These are phyloP conservation scores for Arctocebus calabarensis DNA, from an alignment of 2,797 vertebrate genomes.

Conservation along the genomic window DNA sequence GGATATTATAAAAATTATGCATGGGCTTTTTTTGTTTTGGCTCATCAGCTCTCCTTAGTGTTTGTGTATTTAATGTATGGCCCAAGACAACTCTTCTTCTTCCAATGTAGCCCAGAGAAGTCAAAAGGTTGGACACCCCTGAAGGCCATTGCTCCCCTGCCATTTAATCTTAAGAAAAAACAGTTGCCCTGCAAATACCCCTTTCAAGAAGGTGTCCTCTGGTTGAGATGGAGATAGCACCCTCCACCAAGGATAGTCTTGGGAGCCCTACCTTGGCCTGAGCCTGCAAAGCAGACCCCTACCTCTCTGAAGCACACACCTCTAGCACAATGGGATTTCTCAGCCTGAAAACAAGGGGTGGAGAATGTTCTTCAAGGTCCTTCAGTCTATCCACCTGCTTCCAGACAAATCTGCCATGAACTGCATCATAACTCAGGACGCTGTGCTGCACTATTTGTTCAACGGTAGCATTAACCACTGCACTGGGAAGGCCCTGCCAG, in stretches of 20 bases:
- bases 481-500: too few relatives aligned
- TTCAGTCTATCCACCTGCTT: neutral
- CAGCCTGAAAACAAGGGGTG: neutral
- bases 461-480: neutral
- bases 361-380: neutral
- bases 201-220: neutral
- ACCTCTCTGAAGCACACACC: fast-evolving
- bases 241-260: neutral
- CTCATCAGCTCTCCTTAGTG: too few relatives aligned
- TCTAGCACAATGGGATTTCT: neutral
- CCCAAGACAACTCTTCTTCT: too few relatives aligned
- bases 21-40: too few relatives aligned
- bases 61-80: too few relatives aligned
- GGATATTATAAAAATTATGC: too few relatives aligned
- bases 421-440: neutral
- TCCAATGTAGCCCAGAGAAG: too few relatives aligned
- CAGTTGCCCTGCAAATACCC: neutral
- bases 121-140: too few relatives aligned
- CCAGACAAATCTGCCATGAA: neutral
- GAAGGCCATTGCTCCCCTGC: neutral
- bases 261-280: neutral
- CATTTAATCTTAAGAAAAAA: neutral
- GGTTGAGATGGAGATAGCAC: neutral
- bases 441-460: neutral
- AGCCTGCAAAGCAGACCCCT: neutral